Percentiles rank a stretch among this genome's conserved stretches.
phyloP scores from a whole-genome alignment of 2,113 vertebrate genomes.

The Daubentonia madagascariensis region DNA sequence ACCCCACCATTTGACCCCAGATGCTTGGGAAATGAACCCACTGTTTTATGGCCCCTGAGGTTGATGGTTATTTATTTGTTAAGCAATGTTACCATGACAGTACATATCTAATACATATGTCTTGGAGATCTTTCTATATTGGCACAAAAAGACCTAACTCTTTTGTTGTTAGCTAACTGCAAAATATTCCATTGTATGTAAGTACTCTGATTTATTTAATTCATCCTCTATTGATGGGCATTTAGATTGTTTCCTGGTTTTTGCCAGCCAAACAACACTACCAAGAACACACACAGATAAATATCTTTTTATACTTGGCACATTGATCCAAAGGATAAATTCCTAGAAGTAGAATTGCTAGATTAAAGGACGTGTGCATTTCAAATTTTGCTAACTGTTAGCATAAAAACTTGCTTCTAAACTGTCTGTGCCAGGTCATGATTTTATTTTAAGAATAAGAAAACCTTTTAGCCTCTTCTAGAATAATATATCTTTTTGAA shows the following conservation, averaged over 20 bases:
- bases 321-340: not conserved
- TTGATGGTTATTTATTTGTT: not conserved
- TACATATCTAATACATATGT: not conserved
- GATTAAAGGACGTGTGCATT: not conserved
- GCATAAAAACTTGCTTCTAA: not conserved
- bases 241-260: not conserved
- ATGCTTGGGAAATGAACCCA: not conserved
- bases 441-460: conserved; percentile 8
- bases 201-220: not conserved
- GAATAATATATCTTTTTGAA: not conserved
- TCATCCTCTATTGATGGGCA: not conserved
- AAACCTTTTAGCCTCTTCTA: not conserved
- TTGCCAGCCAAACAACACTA: not conserved
- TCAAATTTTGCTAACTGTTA: not conserved
- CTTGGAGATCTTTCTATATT: not conserved
- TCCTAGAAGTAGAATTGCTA: not conserved
- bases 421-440: not conserved
- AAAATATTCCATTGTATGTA: not conserved
- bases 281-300: not conserved
- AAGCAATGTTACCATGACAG: not conserved
- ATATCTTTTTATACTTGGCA: not conserved
- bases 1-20: not conserved
- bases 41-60: not conserved
- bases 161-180: not conserved
- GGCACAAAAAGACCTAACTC: not conserved